Evolutionary conservation across 2,113 vertebrate genomes (phyloP).

Genomic region (Stigmatopora argus): DNA sequence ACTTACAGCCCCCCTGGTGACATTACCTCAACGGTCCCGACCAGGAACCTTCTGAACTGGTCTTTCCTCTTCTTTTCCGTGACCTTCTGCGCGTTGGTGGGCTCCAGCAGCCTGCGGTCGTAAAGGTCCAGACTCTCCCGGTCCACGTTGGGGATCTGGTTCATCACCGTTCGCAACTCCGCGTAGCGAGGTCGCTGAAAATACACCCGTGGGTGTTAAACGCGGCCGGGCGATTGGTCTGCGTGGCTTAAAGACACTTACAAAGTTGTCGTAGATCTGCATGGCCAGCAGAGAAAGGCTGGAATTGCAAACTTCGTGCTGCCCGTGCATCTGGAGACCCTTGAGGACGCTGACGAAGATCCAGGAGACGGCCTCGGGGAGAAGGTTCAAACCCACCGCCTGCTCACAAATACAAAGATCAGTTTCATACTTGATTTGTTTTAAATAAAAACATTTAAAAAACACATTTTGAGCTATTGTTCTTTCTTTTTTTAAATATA

Average conservation of each 20-base stretch:
- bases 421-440: too few species aligned
- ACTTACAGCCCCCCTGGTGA: slow-evolving; percentile 27
- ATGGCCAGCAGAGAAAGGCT: slow-evolving; percentile 87
- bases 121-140: slow-evolving; percentile 85
- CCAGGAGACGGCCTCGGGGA: slow-evolving; percentile 87
- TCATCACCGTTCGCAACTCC: slow-evolving; percentile 86
- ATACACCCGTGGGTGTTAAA: background rate
- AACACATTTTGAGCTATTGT: too few species aligned
- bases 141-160: slow-evolving; percentile 86
- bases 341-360: slow-evolving; percentile 85
- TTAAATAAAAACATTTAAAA: too few species aligned
- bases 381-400: slow-evolving; percentile 81
- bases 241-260: slow-evolving; percentile 25
- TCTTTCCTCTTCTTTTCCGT: slow-evolving; percentile 91
- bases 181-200: slow-evolving; percentile 81
- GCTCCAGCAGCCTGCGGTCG: slow-evolving; percentile 82
- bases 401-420: slow-evolving; percentile 38
- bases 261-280: slow-evolving; percentile 90
- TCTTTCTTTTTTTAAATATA: too few species aligned
- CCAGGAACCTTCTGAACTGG: slow-evolving; percentile 89
- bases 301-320: slow-evolving; percentile 87
- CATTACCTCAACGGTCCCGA: slow-evolving; percentile 89
- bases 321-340: slow-evolving; percentile 86
- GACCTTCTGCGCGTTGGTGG: slow-evolving; percentile 70
- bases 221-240: background rate